phyloP scores from a whole-genome alignment of 2,797 vertebrate species.

The Neopelma chrysocephalum region DNA sequence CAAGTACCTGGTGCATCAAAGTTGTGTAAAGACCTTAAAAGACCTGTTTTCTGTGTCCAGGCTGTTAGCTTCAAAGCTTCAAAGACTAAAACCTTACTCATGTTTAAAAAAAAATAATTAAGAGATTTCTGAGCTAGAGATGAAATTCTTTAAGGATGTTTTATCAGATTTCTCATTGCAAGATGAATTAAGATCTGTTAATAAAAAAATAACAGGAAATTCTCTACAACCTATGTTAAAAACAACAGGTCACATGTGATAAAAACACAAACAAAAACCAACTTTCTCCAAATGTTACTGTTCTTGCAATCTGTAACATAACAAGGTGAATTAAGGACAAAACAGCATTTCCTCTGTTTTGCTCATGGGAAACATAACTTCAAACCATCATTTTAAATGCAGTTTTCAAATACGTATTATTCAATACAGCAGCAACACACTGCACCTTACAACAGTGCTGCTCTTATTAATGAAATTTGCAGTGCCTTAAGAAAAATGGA shows the following conservation, averaged over 20 bases:
- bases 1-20: background rate
- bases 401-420: slow-evolving; percentile 56
- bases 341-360: background rate
- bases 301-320: background rate
- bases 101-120: background rate
- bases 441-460: slow-evolving; percentile 4
- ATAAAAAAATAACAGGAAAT: background rate
- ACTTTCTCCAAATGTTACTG: background rate
- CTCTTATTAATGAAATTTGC: background rate
- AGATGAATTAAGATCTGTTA: background rate
- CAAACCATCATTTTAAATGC: slow-evolving; percentile 36
- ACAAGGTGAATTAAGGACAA: slow-evolving; percentile 19
- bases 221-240: background rate
- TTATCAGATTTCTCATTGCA: background rate
- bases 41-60: background rate
- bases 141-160: background rate
- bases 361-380: slow-evolving; percentile 8
- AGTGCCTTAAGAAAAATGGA: slow-evolving; percentile 30
- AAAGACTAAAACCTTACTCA: background rate
- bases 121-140: background rate
- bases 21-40: background rate
- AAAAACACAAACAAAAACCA: background rate
- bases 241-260: background rate
- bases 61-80: background rate
- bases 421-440: slow-evolving; percentile 34